phyloP scores from a whole-genome alignment of 2,113 vertebrate genomes.

The Atherinomorus stipes region DNA sequence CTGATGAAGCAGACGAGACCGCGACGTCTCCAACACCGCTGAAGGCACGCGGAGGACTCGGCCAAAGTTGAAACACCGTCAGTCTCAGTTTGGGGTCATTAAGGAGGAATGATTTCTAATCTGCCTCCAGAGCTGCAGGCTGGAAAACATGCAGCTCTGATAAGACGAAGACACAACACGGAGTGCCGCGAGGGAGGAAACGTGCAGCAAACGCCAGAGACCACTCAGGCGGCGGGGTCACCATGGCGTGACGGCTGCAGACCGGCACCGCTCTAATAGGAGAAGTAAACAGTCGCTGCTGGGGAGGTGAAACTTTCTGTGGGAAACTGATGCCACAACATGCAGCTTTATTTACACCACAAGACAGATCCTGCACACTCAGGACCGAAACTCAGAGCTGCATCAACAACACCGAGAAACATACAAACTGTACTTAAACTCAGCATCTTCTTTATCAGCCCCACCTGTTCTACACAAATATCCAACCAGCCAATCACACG shows the following conservation, averaged over 20 bases:
- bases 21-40: too few relatives aligned
- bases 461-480: too few relatives aligned
- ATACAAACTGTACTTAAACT: too few relatives aligned
- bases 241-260: background rate
- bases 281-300: conserved; percentile 9
- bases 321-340: too few relatives aligned
- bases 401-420: too few relatives aligned
- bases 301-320: background rate
- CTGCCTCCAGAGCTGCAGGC: conserved; percentile 1
- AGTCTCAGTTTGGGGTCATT: conserved; percentile 6
- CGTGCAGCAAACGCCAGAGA: background rate
- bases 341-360: background rate
- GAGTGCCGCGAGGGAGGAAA: too few relatives aligned
- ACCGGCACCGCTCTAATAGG: background rate
- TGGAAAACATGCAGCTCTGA: conserved; percentile 5
- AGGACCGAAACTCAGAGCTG: too few relatives aligned
- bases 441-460: too few relatives aligned
- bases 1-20: conserved; percentile 15
- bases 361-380: too few relatives aligned
- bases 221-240: too few relatives aligned
- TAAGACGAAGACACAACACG: background rate
- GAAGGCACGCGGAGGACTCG: background rate
- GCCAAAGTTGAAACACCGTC: background rate
- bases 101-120: background rate
- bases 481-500: too few relatives aligned